These are phyloP conservation scores for Pseudocheirus occidentalis DNA, from an alignment of 2,797 vertebrate genomes.

Conservation along the genomic window DNA sequence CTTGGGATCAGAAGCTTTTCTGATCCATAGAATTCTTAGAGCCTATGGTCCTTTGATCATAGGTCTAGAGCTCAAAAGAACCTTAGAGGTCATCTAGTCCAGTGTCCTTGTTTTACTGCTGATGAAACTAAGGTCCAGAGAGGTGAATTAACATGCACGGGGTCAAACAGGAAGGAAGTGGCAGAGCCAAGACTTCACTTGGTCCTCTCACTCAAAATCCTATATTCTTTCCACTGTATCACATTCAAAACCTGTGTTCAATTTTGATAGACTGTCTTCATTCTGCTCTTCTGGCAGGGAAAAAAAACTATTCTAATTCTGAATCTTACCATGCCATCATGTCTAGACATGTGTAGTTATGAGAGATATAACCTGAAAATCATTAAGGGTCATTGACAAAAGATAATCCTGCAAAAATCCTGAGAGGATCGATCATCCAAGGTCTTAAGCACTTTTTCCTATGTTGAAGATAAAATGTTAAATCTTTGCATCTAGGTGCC, in stretches of 20 bases:
- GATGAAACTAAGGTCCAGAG: neutral
- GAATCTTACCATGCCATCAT: neutral
- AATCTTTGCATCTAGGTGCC: neutral
- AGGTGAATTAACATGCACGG: neutral
- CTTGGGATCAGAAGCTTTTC: neutral
- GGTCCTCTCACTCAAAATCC: neutral
- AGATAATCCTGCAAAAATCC: slow-evolving; percentile 4
- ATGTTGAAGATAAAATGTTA: slow-evolving; percentile 31
- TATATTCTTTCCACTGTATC: neutral
- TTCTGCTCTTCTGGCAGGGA: neutral
- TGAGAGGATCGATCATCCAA: neutral
- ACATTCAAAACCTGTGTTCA: neutral
- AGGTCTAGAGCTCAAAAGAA: neutral
- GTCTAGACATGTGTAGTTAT: neutral
- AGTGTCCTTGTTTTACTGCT: neutral
- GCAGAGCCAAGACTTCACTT: neutral
- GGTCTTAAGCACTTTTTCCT: slow-evolving; percentile 9
- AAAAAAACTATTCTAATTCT: neutral
- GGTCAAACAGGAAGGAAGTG: neutral
- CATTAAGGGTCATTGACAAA: neutral
- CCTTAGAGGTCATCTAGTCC: neutral
- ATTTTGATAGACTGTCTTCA: neutral
- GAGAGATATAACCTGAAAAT: slow-evolving; percentile 3
- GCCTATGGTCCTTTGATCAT: neutral
- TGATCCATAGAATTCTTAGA: neutral